Base-by-base conservation (phyloP, 2,797 vertebrate genomes). In the Otus scops region DNA sequence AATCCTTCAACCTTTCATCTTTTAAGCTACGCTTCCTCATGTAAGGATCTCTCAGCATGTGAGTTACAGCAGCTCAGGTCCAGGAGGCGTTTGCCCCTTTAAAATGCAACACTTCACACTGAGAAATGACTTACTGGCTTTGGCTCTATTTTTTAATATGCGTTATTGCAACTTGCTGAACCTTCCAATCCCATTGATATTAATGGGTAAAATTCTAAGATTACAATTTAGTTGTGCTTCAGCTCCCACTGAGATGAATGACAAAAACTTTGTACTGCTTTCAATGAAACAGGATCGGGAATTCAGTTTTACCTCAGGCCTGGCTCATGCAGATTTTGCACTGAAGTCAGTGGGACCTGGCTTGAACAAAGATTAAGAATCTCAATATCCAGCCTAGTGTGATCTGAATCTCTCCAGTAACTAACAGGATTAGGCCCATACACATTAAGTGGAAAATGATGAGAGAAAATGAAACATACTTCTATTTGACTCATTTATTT, bases 1-100 rank as follows among this genome's bases (percentile, higher is more conserved):
- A 90, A 89, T 92, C 57, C 61, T 88, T 69, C 76, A 76, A 61
- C 43, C 61, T 96, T 93, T 97, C 87, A 91, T 94, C 68, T 85
- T 89, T 8, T 81, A 53, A 78, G 60, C 48, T 68, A 32, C 41
- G 53, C 22, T 57, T 69, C 34, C 11, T 86, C 90, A 78, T 0
- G 0, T 7, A 20, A 41, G 19, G 38, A 51, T 77, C 79, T 85
- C 75, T 61, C 82, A 85, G 85, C 91, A 67, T 60, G 93, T 41
- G 51, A 80, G 50, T 34, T 39, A 26, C 34, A 89, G 65, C 56
- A 94, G 57, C 71, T 57, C 34, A 43, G 30, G 51, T 80, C 56
- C 87, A 89, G 71, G 39, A 85, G 41, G 68, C 68, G 53, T 61
- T 85, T 75, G 43, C 20, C 30, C 53, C 79, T 95, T 93, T 82